Base-by-base conservation (phyloP, 1,140 invertebrate species). In the Ectropis grisescens region DNA sequence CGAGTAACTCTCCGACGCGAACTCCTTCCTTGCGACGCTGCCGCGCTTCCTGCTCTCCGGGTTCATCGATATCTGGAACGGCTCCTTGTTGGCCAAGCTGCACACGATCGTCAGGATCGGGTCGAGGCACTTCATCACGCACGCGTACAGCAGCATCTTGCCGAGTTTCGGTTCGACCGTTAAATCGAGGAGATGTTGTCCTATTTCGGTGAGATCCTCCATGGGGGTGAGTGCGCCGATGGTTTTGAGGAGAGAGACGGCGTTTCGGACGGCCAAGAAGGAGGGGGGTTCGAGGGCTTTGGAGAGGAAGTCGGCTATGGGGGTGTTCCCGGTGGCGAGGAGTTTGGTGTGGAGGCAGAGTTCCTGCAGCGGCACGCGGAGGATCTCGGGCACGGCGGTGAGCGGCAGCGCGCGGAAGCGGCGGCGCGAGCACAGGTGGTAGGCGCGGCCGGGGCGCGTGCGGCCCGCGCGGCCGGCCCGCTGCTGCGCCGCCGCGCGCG, bases 101-200 rank as follows among this genome's bases (percentile, higher is more conserved):
- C 94, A 93, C 7, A 95, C 94, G 29, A 99, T 92, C 0, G 96
- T 98, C 12, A 99, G 75, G 13, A 99, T 86, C 2, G 97, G 97
- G 83, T 98, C 95, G 1, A 99, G 74, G 67, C 97, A 99, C 68
- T 95, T 95, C 14, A 99, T 85, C 2, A 97, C 88, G 11, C 96
- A 90, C 1, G 93, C 90, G 66, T 95, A 96, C 1, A 99, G 79
- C 13, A 99, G 76, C 89, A 96, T 93, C 83, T 97, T 96, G 2
- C 94, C 95, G 8, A 96, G 84, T 51, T 93, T 87, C 1, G 97
- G 97, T 44, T 98, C 94, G 1, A 98, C 83, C 0, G 96, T 94
- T 8, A 99, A 78, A 70, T 98, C 94, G 4, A 96, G 72, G 5
- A 99, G 74, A 55, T 95, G 91, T 41, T 89, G 86, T 1, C 89